These are phyloP conservation scores for Eristalinus sepulchralis DNA, from an alignment of 2,888 invertebrate species.

Conservation along the genomic window DNA sequence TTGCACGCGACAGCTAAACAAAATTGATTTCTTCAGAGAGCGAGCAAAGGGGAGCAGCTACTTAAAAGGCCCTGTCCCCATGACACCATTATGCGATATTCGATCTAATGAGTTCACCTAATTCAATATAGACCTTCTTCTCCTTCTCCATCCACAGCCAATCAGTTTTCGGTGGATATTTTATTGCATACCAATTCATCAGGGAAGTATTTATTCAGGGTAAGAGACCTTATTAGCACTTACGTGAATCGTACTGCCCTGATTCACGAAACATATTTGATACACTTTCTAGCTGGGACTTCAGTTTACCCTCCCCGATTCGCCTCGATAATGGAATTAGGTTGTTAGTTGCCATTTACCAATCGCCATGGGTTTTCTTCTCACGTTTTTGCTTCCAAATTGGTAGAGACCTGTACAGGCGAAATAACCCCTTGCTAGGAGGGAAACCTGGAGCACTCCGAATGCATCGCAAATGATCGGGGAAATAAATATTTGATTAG, in stretches of 20 bases:
- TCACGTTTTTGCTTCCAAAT: neutral
- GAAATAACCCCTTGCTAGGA: neutral
- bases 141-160: neutral
- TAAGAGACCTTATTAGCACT: constrained; percentile 58
- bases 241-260: constrained; percentile 43
- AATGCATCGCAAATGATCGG: constrained; percentile 21
- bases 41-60: neutral
- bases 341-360: neutral
- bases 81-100: constrained; percentile 44
- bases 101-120: constrained; percentile 53
- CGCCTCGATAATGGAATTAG: constrained; percentile 22
- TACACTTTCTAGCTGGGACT: constrained; percentile 25
- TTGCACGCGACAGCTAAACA: neutral
- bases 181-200: constrained; percentile 26
- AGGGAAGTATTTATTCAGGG: constrained; percentile 49
- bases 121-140: constrained; percentile 54
- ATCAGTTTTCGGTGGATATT: constrained; percentile 30
- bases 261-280: constrained; percentile 54
- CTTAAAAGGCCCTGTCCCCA: neutral
- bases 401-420: neutral
- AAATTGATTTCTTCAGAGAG: neutral
- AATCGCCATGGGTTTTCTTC: constrained; percentile 9
- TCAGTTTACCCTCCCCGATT: constrained; percentile 39
- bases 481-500: constrained; percentile 50
- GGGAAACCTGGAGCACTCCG: neutral